These are phyloP conservation scores for Agriopis leucophaearia DNA, from an alignment of 2,888 invertebrate species.

Conservation along the genomic window DNA sequence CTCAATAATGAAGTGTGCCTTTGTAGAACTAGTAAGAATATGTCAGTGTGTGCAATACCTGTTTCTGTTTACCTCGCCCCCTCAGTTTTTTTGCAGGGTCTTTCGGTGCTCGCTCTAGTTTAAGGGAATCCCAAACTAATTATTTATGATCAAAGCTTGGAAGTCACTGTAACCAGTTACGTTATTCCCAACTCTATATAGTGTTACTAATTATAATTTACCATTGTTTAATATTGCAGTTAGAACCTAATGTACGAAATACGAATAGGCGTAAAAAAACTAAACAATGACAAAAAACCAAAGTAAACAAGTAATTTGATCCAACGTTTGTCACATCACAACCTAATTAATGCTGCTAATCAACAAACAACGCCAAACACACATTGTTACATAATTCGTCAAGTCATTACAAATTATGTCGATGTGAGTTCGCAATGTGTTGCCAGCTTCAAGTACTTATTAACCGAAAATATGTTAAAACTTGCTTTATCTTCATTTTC, in stretches of 20 bases:
- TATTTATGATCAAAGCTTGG: no score
- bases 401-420: conserved; percentile 13
- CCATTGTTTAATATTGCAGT: neutral
- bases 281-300: conserved; percentile 10
- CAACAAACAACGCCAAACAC: conserved; percentile 11
- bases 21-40: no score
- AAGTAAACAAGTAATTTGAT: conserved; percentile 21
- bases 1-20: no score
- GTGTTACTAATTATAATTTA: neutral
- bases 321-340: conserved; percentile 13
- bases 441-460: neutral
- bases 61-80: no score
- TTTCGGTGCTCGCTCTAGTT: no score
- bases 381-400: conserved; percentile 4
- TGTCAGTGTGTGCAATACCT: no score
- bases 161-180: no score
- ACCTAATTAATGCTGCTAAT: conserved; percentile 10
- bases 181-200: no score
- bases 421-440: conserved; percentile 1
- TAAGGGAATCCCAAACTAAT: no score
- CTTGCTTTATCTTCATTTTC: no score
- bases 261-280: neutral
- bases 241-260: neutral
- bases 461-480: no score
- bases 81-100: no score